Base-by-base conservation (phyloP, 2,113 vertebrate species). In the Pelecanus crispus region DNA sequence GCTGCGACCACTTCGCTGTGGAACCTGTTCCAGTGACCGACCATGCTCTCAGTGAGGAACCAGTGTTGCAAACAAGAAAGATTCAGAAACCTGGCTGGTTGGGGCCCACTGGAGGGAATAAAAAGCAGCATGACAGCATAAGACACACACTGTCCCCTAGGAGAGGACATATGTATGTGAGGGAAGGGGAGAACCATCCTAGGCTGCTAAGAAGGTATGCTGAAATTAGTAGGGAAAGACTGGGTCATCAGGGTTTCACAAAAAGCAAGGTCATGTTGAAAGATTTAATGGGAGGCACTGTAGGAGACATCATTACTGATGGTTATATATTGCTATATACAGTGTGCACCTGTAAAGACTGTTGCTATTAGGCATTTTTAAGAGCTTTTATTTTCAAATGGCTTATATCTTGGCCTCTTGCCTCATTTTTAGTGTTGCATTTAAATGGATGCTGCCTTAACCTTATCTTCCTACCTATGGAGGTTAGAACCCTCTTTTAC, bases 51-150 rank as follows among this genome's bases (percentile, higher is more conserved):
- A 13, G 14, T 22, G 34, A 90, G 79, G 38, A 83, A 1, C 20
- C 2, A 4, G 47, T 10, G n/a, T 29, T 0, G 0, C 19, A 85
- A 84, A 89, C 0, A 2, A 58, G n/a, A 67, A 62, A 80, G 59
- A 63, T 65, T 52, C 1, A 2, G 44, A 88, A 85, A 68, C n/a
- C 19, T 45, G 42, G 7, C 65, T 61, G 26, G 11, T 3, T 88
- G 68, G 25, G 29, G 55, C n/a, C 24, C 18, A 20, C 42, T 58
- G 25, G 59, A 72, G 45, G 24, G 36, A 68, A 61, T 5, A 40
- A 91, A 73, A 71, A 85, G 32, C 61, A 63, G 62, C 74, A 18
- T 34, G 29, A 38, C 29, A 15, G 49, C 29, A 11, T 1, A 70
- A 55, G 16, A 66, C 19, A 49, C 52, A n/a, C 5, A 6, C 0